A percentile compares a stretch with the other conserved stretches of the same genome.
phyloP scores from a whole-genome alignment of 2,888 invertebrate species.

The Leucania comma region DNA sequence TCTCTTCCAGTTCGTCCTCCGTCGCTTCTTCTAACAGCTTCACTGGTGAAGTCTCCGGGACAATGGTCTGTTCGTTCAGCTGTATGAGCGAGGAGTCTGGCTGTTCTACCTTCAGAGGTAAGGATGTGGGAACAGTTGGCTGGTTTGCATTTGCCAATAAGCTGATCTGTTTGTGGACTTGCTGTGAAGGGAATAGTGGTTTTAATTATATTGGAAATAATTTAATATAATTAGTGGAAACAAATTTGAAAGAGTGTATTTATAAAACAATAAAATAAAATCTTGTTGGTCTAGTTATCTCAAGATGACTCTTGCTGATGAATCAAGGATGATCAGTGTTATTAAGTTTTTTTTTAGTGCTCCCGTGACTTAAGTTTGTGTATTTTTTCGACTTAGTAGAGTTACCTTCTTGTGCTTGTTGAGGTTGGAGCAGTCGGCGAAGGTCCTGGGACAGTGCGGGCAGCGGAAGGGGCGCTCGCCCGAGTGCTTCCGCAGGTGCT shows the following conservation, averaged over 20 bases:
- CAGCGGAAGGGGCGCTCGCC: constrained; percentile 93
- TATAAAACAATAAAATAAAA: not conserved
- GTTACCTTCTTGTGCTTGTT: constrained; percentile 92
- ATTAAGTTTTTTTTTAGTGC: too few relatives aligned
- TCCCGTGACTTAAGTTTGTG: too few relatives aligned
- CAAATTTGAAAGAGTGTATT: too few relatives aligned
- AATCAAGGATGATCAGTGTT: too few relatives aligned
- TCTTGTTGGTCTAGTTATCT: not conserved
- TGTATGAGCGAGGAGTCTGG: constrained; percentile 18
- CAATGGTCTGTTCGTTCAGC: constrained; percentile 49
- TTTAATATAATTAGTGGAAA: too few relatives aligned
- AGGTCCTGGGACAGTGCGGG: constrained; percentile 93
- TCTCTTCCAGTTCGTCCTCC: constrained; percentile 71
- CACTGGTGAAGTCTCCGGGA: constrained; percentile 34
- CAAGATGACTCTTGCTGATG: too few relatives aligned
- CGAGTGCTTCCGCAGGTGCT: constrained; percentile 92
- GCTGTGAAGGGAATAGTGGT: constrained; percentile 59
- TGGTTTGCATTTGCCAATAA: constrained; percentile 74
- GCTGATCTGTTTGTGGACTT: constrained; percentile 81
- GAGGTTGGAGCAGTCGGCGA: constrained; percentile 95
- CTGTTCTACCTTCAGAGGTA: constrained; percentile 14
- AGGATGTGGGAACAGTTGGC: constrained; percentile 14
- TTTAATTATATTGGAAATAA: not conserved
- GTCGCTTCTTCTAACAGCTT: constrained; percentile 51
- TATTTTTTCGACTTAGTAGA: too few relatives aligned